Evolutionary conservation across 1,140 invertebrate species (phyloP), one percentile per base, ranked within the genome.

Genomic region (Metopolophium dirhodum): DNA sequence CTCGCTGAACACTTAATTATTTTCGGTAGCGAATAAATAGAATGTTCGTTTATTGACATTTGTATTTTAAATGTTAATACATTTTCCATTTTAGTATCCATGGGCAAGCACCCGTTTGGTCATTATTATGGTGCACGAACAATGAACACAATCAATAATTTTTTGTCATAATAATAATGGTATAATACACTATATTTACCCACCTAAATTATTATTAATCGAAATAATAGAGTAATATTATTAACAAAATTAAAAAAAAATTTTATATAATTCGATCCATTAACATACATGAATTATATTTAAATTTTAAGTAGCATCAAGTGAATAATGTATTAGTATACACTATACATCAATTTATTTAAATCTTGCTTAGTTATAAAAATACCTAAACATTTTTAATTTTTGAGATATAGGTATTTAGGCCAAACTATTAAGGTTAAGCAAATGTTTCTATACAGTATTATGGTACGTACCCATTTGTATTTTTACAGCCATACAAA

Each of bases 1-100:
- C 37, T 20, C 20, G 18, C 22, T n/a, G 26, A 86, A 86, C 85
- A 37, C 88, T 89, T 89, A 57, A 89, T 89, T 89, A 89, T 89
- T 89, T 57, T 57, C 7, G 47, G 35, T 47, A 30, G 1, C n/a
- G 30, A n/a, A 87, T 87, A 87, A 87, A 86, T 47, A 45, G 2
- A 86, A 86, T 86, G 23, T 30, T 49, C 9, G 45, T 87, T 47
- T 87, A 47, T 26, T 87, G 85, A 87, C 45, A 86, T 83, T 22
- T 41, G 14, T 77, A 77, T 77, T 14, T 4, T 77, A n/a, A 77
- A n/a, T 77, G 14, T 20, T n/a, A 7, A n/a, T 77, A 77, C n/a
- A n/a, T 77, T 77, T 77, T 77, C n/a, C n/a, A 77, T n/a, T 22
- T 22, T 18, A 77, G 18, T 77, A 77, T 77, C 61, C 2, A n/a